These are phyloP conservation scores for Meteorus sp. DNA, from an alignment of 1,140 invertebrate genomes.

Conservation along the genomic window DNA sequence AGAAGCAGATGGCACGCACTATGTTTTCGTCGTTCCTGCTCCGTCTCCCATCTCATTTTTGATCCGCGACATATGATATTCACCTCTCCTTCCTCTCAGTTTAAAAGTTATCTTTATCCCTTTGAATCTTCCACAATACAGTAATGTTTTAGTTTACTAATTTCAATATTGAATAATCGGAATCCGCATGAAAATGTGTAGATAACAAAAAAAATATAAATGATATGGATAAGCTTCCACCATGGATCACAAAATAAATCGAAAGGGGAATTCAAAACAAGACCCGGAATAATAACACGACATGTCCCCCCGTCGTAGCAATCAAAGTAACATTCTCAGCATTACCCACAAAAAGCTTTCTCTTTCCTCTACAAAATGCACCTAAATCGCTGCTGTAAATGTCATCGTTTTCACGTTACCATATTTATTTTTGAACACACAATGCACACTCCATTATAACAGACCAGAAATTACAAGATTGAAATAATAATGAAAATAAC, in stretches of 20 bases:
- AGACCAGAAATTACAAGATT: slow-evolving; percentile 35
- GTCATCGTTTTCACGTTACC: background rate
- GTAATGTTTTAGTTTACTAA: slow-evolving; percentile 1
- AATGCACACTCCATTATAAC: slow-evolving; percentile 26
- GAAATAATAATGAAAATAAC: slow-evolving; percentile 34
- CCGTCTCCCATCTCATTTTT: slow-evolving; percentile 9
- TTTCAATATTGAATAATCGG: background rate
- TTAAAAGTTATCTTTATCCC: slow-evolving; percentile 41
- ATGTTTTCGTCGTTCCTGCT: background rate
- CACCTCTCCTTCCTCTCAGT: slow-evolving; percentile 59
- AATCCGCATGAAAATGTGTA: background rate
- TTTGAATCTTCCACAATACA: background rate
- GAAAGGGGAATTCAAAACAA: slow-evolving; percentile 2
- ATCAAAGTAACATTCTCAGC: slow-evolving; percentile 12
- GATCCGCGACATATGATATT: slow-evolving; percentile 34
- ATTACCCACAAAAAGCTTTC: slow-evolving; percentile 14
- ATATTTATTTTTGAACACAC: slow-evolving; percentile 19
- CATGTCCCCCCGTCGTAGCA: background rate
- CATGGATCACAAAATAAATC: slow-evolving; percentile 3
- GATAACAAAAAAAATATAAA: too few species aligned
- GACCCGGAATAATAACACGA: slow-evolving; percentile 6
- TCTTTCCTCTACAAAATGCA: slow-evolving; percentile 20
- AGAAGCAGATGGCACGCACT: slow-evolving; percentile 10
- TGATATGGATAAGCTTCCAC: slow-evolving; percentile 12
- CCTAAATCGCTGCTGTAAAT: background rate